Percentiles rank a stretch among this genome's conserved stretches.
Evolutionary conservation across 1,140 invertebrate species (phyloP).

Genomic region (Pteromalus puparum): DNA sequence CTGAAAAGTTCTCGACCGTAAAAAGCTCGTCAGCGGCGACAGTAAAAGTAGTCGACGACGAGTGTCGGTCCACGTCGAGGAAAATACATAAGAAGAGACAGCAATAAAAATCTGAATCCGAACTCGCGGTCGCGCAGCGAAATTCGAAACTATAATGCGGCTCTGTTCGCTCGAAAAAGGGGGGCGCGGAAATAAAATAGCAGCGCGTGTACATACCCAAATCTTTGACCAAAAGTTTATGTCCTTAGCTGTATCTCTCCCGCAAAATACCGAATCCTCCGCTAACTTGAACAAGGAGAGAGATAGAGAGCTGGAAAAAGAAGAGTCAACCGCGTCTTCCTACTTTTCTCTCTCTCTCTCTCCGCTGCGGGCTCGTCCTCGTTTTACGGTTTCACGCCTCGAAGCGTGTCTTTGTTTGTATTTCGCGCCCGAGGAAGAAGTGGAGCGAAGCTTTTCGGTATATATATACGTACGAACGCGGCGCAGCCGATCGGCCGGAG

Average conservation of each 20-base stretch:
- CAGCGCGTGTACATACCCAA: too few relatives aligned
- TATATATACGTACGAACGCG: background rate
- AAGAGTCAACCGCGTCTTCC: background rate
- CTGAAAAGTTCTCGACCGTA: too few relatives aligned
- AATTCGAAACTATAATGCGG: background rate
- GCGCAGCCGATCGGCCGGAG: too few relatives aligned
- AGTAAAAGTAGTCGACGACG: background rate
- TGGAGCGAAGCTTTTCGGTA: conserved; percentile 25
- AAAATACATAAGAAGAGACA: background rate
- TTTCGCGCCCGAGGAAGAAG: background rate
- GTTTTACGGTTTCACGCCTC: conserved; percentile 13
- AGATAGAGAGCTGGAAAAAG: too few relatives aligned
- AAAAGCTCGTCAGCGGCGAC: too few relatives aligned
- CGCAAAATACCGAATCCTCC: too few relatives aligned
- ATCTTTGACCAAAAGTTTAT: too few relatives aligned
- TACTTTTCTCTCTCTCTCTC: background rate
- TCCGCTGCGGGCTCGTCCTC: conserved; percentile 2
- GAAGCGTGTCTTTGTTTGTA: background rate
- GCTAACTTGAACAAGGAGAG: background rate
- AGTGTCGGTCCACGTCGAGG: too few relatives aligned
- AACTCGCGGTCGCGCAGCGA: background rate
- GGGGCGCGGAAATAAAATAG: too few relatives aligned
- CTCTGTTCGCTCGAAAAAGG: too few relatives aligned
- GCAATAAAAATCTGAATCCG: background rate
- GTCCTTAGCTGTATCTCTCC: too few relatives aligned